phyloP scores from a whole-genome alignment of 2,113 vertebrate species.

The Indicator maculatus region DNA sequence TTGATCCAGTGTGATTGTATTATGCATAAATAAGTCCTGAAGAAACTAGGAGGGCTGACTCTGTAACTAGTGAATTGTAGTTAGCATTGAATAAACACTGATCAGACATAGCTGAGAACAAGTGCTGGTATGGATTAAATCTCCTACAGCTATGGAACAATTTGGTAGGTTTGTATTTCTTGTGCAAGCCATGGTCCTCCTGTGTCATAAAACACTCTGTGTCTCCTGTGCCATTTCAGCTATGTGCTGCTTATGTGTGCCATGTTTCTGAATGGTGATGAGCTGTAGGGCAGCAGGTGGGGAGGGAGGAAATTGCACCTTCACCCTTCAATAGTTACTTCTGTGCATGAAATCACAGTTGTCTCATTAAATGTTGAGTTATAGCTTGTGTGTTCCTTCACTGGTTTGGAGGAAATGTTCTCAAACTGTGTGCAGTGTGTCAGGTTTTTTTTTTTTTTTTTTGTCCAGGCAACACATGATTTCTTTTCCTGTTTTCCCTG shows the following conservation, averaged over 20 bases:
- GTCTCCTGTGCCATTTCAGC: background rate
- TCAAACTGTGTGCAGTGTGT: background rate
- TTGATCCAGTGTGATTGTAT: background rate
- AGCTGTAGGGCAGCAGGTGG: background rate
- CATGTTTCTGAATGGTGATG: background rate
- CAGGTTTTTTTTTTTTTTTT: background rate
- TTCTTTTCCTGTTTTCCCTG: background rate
- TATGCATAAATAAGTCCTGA: background rate
- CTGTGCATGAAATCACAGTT: background rate
- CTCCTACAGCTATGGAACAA: background rate
- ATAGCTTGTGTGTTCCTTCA: background rate
- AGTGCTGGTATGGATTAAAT: background rate
- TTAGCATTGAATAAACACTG: background rate
- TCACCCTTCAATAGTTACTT: background rate
- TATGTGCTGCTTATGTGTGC: background rate
- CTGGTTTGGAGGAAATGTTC: background rate
- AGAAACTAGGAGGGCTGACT: background rate
- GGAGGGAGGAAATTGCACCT: background rate
- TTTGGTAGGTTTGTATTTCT: background rate
- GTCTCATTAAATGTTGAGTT: conserved; percentile 13
- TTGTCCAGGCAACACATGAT: background rate
- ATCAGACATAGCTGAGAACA: background rate
- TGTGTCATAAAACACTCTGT: background rate
- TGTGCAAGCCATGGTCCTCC: background rate
- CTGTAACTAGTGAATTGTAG: background rate